Conservation (phyloP, 1,140 invertebrate species). For the Chionoecetes opilio region DNA sequence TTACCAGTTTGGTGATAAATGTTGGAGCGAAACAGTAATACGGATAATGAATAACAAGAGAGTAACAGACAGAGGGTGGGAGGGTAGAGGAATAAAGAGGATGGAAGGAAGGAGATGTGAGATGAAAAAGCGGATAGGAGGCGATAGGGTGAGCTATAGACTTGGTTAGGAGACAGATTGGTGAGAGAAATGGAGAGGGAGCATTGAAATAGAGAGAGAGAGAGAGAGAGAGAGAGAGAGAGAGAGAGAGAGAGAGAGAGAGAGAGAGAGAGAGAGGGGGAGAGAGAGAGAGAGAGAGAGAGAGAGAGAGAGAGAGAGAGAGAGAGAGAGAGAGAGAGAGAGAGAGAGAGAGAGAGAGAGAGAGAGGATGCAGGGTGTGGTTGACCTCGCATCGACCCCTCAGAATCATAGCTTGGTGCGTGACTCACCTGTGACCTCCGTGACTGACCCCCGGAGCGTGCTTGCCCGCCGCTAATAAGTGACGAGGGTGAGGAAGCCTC, state of each 20-base stretch:
- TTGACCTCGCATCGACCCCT: slow-evolving; percentile 22
- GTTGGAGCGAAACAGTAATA: slow-evolving; percentile 6
- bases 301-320: not conserved
- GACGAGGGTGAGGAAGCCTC: not conserved
- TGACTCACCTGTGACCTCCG: slow-evolving; percentile 50
- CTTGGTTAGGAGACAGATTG: not conserved
- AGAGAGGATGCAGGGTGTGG: slow-evolving; percentile 37
- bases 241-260: not conserved
- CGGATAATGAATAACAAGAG: slow-evolving; percentile 41
- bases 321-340: slow-evolving; percentile 27
- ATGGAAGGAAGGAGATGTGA: not conserved
- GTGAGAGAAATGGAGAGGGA: not conserved
- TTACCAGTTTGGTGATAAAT: not conserved
- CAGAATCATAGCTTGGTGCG: not conserved
- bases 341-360: not conserved
- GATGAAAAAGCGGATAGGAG: not conserved
- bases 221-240: too few species aligned
- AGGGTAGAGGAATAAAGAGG: not conserved
- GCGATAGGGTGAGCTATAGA: too few species aligned
- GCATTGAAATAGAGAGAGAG: not conserved
- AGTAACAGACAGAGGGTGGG: not conserved
- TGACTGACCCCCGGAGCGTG: slow-evolving; percentile 12
- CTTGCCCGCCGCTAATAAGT: not conserved
- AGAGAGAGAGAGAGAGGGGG: not conserved
- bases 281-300: not conserved